phyloP scores from a whole-genome alignment of 2,113 vertebrate species.

The Rostratula benghalensis region DNA sequence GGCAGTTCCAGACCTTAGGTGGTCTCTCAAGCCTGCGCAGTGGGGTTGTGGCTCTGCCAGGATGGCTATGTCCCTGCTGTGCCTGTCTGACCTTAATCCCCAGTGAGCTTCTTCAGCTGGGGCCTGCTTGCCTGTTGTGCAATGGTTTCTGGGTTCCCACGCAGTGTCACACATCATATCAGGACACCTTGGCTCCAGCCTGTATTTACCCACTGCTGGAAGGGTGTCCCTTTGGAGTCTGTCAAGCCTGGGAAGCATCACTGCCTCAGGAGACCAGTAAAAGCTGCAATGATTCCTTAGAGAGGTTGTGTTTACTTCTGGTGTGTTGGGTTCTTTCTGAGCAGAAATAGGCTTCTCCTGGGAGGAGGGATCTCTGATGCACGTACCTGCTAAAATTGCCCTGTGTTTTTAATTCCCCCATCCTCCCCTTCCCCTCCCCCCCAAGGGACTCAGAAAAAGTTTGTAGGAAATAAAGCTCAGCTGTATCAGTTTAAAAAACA shows the following conservation, averaged over 20 bases:
- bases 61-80: neutral
- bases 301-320: neutral
- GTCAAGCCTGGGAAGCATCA: neutral
- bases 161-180: fast-evolving
- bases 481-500: neutral
- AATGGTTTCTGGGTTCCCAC: neutral
- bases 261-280: neutral
- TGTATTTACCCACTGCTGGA: neutral
- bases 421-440: no score
- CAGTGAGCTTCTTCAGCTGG: fast-evolving
- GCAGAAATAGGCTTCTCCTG: neutral
- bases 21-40: fast-evolving
- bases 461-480: neutral
- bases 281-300: neutral
- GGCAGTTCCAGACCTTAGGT: neutral
- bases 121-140: neutral
- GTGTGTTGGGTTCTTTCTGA: neutral
- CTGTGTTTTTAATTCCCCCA: neutral
- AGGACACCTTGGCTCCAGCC: fast-evolving
- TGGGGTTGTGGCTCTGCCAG: neutral
- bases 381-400: neutral
- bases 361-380: neutral
- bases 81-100: neutral
- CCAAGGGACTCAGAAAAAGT: neutral
- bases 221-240: neutral